Conservation (phyloP, 2,888 invertebrate genomes). For the Napeogenes sylphis region DNA sequence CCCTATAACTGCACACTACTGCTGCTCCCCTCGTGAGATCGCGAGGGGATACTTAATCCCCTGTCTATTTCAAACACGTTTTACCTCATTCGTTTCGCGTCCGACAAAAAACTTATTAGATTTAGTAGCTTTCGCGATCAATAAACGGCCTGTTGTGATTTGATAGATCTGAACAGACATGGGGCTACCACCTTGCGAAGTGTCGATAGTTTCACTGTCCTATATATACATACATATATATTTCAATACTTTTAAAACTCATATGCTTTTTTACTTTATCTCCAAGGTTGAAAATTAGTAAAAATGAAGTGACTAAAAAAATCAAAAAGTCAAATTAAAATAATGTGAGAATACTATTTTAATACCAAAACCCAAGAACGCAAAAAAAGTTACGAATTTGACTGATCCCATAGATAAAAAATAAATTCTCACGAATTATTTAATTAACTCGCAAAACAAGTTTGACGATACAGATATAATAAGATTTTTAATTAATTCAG, state of each 20-base stretch:
- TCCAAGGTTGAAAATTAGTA: too few species aligned
- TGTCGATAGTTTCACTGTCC: slow-evolving; percentile 14
- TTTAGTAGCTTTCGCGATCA: slow-evolving; percentile 63
- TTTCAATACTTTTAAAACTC: too few species aligned
- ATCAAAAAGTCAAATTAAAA: too few species aligned
- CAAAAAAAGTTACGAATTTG: neutral
- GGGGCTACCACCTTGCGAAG: slow-evolving; percentile 24
- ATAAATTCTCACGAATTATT: slow-evolving; percentile 31
- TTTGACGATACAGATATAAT: slow-evolving; percentile 10
- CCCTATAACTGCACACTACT: slow-evolving; percentile 28
- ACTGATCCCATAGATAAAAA: neutral
- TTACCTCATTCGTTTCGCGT: slow-evolving; percentile 74
- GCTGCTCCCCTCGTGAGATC: slow-evolving; percentile 46
- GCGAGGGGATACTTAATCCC: slow-evolving; percentile 73
- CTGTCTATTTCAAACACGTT: slow-evolving; percentile 77
- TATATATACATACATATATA: neutral
- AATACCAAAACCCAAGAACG: neutral
- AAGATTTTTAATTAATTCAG: slow-evolving; percentile 3
- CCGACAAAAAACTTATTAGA: slow-evolving; percentile 74
- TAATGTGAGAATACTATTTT: neutral
- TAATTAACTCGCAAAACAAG: slow-evolving; percentile 19
- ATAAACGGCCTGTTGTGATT: slow-evolving; percentile 60
- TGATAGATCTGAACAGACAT: slow-evolving; percentile 48
- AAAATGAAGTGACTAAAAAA: too few species aligned
- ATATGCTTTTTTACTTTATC: too few species aligned